Evolutionary conservation across 2,113 vertebrate genomes (phyloP).

Genomic region (Pterocles burchelli): DNA sequence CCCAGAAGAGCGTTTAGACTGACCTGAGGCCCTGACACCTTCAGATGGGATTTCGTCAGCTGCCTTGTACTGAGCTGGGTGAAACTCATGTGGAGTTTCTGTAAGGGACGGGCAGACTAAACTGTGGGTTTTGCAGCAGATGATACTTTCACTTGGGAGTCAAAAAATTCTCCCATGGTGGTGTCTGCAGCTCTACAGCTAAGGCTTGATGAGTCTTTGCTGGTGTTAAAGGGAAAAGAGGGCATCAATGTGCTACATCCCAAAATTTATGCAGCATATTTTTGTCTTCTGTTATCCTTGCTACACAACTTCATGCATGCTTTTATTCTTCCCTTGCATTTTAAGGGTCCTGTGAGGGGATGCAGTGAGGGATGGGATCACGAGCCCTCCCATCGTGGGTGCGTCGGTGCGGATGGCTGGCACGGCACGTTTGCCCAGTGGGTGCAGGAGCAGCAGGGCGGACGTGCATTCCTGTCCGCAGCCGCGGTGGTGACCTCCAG

Average conservation of each 20-base stretch:
- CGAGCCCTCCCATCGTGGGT: neutral
- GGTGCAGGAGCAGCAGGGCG: neutral
- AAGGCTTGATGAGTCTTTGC: neutral
- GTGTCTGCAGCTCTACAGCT: neutral
- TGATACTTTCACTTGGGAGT: neutral
- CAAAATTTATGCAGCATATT: neutral
- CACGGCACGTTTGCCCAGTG: neutral
- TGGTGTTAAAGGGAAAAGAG: neutral
- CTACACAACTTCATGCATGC: neutral
- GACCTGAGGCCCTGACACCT: slow-evolving; percentile 10
- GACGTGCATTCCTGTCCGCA: neutral
- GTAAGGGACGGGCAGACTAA: neutral
- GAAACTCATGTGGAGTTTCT: neutral
- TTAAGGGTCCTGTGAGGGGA: neutral
- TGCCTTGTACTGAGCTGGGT: neutral
- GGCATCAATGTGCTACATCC: neutral
- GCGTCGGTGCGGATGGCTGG: neutral
- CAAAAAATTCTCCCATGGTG: accelerated
- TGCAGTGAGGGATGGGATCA: neutral
- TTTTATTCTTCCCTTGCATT: neutral
- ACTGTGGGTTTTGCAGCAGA: neutral
- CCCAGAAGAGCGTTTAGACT: neutral
- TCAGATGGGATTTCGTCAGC: neutral
- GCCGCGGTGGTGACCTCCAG: neutral
- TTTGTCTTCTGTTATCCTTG: neutral